These are phyloP conservation scores for Riptortus pedestris DNA, from an alignment of 1,140 invertebrate genomes.

Conservation along the genomic window DNA sequence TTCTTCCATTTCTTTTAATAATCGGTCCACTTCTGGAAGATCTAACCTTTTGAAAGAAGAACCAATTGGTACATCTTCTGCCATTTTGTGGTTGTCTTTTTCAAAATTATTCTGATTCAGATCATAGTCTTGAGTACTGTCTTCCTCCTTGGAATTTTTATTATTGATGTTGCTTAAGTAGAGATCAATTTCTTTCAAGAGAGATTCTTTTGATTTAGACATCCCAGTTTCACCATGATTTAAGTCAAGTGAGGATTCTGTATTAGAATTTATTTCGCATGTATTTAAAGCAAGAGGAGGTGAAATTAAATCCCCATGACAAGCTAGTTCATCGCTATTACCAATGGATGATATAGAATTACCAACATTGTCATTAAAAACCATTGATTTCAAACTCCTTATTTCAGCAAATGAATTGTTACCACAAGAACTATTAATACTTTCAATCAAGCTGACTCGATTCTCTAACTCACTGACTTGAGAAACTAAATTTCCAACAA, in stretches of 20 bases:
- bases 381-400: neutral
- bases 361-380: neutral
- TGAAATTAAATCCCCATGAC: neutral
- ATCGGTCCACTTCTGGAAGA: constrained; percentile 38
- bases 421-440: constrained; percentile 22
- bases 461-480: constrained; percentile 30
- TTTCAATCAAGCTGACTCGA: constrained; percentile 30
- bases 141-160: neutral
- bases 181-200: constrained; percentile 19
- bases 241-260: neutral
- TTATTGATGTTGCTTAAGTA: constrained; percentile 12
- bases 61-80: neutral
- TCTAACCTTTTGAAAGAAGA: constrained; percentile 35
- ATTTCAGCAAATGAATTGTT: neutral
- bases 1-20: constrained; percentile 40
- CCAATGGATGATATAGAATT: neutral
- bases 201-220: constrained; percentile 4
- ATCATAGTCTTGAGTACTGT: neutral
- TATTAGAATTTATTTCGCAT: neutral
- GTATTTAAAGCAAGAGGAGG: neutral
- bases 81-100: neutral
- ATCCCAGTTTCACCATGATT: neutral
- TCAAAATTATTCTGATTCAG: neutral
- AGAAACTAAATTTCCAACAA: constrained; percentile 29
- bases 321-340: neutral